Base-by-base conservation (phyloP, 1,140 invertebrate species). In the Proctacanthus coquilletti region DNA sequence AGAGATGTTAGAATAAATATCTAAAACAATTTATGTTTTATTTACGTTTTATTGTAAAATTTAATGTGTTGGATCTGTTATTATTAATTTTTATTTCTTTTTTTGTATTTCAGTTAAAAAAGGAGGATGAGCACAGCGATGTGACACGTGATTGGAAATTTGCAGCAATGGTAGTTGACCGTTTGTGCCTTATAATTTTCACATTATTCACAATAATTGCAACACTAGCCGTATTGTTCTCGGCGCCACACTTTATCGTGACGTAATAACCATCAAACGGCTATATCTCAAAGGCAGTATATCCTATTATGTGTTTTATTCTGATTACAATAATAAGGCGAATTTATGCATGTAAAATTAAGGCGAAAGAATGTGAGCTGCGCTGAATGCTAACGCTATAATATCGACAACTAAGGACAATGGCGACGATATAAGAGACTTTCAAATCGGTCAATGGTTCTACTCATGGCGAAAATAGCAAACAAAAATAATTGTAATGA, bases 81-180 rank as follows among this genome's bases (percentile, higher is more conserved):
- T 25, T 25, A 25, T 25, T 25, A 25, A 25, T 25, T 25, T 25
- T n/a, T 6, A 25, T 6, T 8, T 31, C 15, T 23, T 21, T 27
- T 15, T 30, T 6, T 6, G 2, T 5, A 23, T 58, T 51, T 13
- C 74, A 86, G 68, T 75, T 92, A 64, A 77, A 84, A 62, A 83
- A 80, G 60, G 85, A 87, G 50, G 86, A 93, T 62, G 77, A 87
- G 60, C 76, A 80, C 45, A 74, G 78, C 50, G 86, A 88, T 58
- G 73, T 91, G 56, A 85, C 82, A 53, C 81, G 82, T 64, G 94
- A 98, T 69, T 98, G 95, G 94, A 96, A 96, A 70, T 98, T 98
- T 68, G 95, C 95, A 50, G 94, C 93, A 56, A 97, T 96, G 89
- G 93, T 98, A 61, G 89, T 98, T 56, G 94, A 98, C 74, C 78